Evolutionary conservation across 2,888 invertebrate genomes (phyloP), one percentile per base, ranked within the genome.

Genomic region (Drosophila mulleri): DNA sequence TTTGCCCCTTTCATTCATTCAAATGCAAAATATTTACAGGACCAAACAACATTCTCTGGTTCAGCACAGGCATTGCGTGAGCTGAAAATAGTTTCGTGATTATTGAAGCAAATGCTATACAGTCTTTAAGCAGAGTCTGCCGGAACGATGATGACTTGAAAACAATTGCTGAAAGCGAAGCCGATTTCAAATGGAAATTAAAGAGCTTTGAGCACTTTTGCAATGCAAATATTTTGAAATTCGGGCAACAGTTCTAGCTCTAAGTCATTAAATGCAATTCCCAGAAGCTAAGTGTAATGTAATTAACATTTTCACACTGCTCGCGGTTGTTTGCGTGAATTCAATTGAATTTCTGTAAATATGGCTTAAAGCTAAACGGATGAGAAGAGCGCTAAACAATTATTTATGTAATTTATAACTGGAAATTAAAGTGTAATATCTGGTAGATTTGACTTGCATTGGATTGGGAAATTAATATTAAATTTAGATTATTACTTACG

Each of bases 1-100:
- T 75, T 73, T 63, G 56, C 57, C 37, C 41, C 41, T 72, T 67
- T 45, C 48, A 64, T 68, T 54, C 42, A 66, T 74, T 54, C 42
- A 66, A 74, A 70, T 70, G 52, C 53, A 44, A 65, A 60, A 50
- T 62, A 67, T 62, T 66, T 60, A n/a, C 23, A 18, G 66, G 35
- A 44, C 48, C 29, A 50, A 29, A 71, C 58, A 42, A 39, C 54
- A 61, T 44, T 63, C 52, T 64, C 52, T 37, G 47, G 14, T 39
- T 42, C 20, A 12, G 20, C 14, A 1, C 52, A 5, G 18, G 42
- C 23, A 68, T 42, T 41, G 48, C 37, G 18, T 52, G 52, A 52
- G 29, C 14, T 41, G 32, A 11, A 64, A 59, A 65, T 72, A 72
- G 39, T 44, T 52, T 56, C 18, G 14, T 26, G 52, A 58, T 52